Evolutionary conservation across 2,113 vertebrate genomes (phyloP).

Genomic region (Hystrix cristata): DNA sequence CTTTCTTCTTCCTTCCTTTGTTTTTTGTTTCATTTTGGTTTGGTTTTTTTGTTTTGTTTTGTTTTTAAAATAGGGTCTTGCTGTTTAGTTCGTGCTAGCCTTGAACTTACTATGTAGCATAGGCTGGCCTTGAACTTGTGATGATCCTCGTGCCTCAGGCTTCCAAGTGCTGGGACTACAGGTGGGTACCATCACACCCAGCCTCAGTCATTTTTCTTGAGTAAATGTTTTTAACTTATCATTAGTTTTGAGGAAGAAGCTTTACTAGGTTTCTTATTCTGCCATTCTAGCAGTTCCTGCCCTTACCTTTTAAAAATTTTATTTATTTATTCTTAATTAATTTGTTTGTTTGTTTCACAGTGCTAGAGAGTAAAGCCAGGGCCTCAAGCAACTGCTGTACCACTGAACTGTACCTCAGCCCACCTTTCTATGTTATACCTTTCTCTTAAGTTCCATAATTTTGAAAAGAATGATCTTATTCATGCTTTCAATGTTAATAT

Average conservation of each 20-base stretch:
- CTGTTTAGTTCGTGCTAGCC: not conserved
- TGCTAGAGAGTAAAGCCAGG: no score
- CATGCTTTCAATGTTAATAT: conserved; percentile 19
- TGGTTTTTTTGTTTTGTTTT: no score
- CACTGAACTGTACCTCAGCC: not conserved
- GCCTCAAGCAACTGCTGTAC: not conserved
- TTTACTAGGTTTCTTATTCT: not conserved
- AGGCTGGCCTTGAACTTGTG: not conserved
- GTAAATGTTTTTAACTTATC: not conserved
- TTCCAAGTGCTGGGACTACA: not conserved
- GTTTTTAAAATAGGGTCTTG: not conserved
- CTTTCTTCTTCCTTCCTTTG: not conserved
- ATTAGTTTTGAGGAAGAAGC: not conserved
- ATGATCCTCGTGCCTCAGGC: not conserved
- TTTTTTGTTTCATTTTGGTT: no score
- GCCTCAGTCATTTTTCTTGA: not conserved
- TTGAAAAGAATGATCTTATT: not conserved
- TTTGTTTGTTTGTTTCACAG: not conserved
- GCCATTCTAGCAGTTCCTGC: not conserved
- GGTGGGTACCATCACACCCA: not conserved
- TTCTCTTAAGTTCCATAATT: not conserved
- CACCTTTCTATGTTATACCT: not conserved
- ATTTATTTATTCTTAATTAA: no score
- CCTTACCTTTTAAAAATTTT: not conserved
- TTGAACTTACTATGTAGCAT: not conserved